phyloP scores from a whole-genome alignment of 2,113 vertebrate genomes.

The Erythrocercus mccallii region DNA sequence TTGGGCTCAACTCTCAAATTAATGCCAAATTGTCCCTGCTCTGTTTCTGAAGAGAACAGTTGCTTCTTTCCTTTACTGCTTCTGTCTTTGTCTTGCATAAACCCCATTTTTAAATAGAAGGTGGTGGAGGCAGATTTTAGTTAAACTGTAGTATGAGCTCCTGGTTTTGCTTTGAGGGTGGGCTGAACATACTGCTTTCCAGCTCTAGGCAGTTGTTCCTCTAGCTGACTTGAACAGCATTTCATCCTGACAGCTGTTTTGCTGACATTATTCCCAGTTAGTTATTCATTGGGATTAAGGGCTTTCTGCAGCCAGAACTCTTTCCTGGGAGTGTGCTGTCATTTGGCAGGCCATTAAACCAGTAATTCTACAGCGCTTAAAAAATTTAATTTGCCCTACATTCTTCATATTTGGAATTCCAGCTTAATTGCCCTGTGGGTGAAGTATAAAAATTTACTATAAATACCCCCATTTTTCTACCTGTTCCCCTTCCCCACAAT shows the following conservation, averaged over 20 bases:
- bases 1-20: background rate
- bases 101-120: background rate
- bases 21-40: background rate
- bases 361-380: background rate
- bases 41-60: background rate
- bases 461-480: background rate
- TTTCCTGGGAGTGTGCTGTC: background rate
- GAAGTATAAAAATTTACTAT: background rate
- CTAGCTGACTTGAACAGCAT: background rate
- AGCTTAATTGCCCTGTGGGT: background rate
- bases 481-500: background rate
- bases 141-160: background rate
- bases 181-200: background rate
- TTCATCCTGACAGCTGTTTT: conserved; percentile 46
- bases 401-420: conserved; percentile 10
- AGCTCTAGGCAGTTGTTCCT: background rate
- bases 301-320: conserved; percentile 13
- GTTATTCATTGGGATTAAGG: conserved; percentile 49
- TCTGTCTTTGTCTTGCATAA: background rate
- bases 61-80: background rate
- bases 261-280: conserved; percentile 35
- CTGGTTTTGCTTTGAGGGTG: background rate
- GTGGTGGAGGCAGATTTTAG: background rate
- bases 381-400: background rate
- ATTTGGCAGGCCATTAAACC: conserved; percentile 22